These are phyloP conservation scores for Bathynomus jamesi DNA, from an alignment of 1,140 invertebrate species.

Conservation along the genomic window DNA sequence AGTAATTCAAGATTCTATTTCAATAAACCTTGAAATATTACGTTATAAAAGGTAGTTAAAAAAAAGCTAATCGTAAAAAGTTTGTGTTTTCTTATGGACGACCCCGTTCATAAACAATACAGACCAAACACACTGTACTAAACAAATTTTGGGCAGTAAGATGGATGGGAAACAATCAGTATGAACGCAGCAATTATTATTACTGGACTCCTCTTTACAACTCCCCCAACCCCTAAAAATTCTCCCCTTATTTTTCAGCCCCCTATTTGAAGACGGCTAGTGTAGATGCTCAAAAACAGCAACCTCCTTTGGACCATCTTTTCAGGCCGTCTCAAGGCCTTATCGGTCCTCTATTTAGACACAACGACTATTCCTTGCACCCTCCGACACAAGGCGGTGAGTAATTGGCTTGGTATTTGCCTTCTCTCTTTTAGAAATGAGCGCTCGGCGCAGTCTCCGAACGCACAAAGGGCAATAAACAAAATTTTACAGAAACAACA, in stretches of 20 bases:
- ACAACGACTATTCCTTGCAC: neutral
- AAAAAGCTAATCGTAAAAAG: neutral
- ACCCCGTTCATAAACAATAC: neutral
- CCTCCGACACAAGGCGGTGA: neutral
- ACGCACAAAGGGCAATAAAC: too few species aligned
- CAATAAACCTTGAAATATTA: too few species aligned
- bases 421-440: neutral
- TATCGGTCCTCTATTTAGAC: neutral
- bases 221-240: neutral
- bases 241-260: neutral
- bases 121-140: neutral
- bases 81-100: neutral
- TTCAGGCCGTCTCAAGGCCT: neutral
- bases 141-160: neutral
- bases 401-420: neutral
- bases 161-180: neutral
- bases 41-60: too few species aligned
- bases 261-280: neutral
- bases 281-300: neutral
- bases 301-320: neutral
- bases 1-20: too few species aligned
- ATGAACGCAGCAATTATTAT: neutral
- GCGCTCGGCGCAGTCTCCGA: neutral
- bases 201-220: neutral
- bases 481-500: too few species aligned